A percentile compares a stretch with the other conserved stretches of the same genome.
These are phyloP conservation scores for Regulus satrapa DNA, from an alignment of 2,113 vertebrate genomes.

Conservation along the genomic window DNA sequence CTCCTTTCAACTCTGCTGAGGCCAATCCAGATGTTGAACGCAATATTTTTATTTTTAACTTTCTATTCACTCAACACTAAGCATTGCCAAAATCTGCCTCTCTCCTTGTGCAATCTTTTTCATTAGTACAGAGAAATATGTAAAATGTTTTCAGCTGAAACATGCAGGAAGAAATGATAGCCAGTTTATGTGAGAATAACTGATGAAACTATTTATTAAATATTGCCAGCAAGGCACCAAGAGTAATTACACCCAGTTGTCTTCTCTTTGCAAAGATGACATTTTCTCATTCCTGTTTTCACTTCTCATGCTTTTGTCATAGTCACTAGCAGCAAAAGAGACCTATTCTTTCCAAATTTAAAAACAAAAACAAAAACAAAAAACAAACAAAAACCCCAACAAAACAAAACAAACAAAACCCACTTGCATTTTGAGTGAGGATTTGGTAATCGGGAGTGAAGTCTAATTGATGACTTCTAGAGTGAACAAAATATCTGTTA, in stretches of 20 bases:
- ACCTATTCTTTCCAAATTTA: background rate
- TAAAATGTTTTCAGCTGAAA: constrained; percentile 38
- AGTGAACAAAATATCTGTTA: background rate
- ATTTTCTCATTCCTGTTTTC: constrained; percentile 29
- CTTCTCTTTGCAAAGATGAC: constrained; percentile 1
- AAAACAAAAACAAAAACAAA: too few species aligned
- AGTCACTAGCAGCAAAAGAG: background rate
- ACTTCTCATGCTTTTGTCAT: background rate
- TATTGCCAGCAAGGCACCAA: constrained; percentile 10
- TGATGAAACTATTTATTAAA: constrained; percentile 30
- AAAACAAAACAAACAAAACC: too few species aligned
- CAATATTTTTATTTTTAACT: constrained; percentile 51
- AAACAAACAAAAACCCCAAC: too few species aligned
- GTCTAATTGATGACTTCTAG: background rate
- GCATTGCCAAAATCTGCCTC: constrained; percentile 18
- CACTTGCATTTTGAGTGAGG: background rate
- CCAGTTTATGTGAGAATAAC: constrained; percentile 27
- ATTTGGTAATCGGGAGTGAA: background rate
- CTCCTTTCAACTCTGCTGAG: constrained; percentile 7
- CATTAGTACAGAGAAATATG: constrained; percentile 1
- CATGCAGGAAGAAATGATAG: background rate
- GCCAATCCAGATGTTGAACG: constrained; percentile 43
- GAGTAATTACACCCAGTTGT: constrained; percentile 50
- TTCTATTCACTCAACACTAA: constrained; percentile 25
- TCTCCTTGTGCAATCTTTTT: constrained; percentile 30